Evolutionary conservation across 2,797 vertebrate genomes (phyloP), one percentile per base, ranked within the genome.

Genomic region (Galaxias olidus): DNA sequence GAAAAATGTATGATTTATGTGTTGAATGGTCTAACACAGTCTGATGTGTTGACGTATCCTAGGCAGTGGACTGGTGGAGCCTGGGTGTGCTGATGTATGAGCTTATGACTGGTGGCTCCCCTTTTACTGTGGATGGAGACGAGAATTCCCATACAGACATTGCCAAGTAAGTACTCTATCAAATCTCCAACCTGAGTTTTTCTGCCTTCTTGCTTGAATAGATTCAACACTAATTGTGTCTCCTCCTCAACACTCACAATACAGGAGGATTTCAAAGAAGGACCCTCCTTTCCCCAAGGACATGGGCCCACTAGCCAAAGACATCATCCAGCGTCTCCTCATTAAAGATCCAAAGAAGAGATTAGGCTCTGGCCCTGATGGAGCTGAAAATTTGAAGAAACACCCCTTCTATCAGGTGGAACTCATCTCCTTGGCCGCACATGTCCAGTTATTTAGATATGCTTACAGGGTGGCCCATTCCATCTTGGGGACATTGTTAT

Each of bases 41-140:
- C n/a, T 7, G 41, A 4, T 17, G n/a, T 60, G n/a, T 54, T 42
- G 12, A 14, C 77, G 61, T 59, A 10, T 77, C 90, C 0, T 83
- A 99, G 98, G 96, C 96, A 13, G 98, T 99, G 85, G 98, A 99
- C 89, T 99, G 98, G 98, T 99, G 98, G 98, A 99, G 97, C 86
- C 90, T 99, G 57, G 98, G 98, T 40, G 98, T 99, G 71, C 86
- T 99, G 63, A 98, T 97, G 95, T 99, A 99, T 68, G 98, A 99
- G 81, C 91, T 99, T 55, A 73, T 99, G 83, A 99, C 96, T 4
- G 97, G 98, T 75, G 97, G 96, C 1, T 99, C 98, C 9, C 98
- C 98, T 64, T 99, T 99, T 86, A 98, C 98, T 42, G 96, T 99
- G 0, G 97, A 99, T 30, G 98, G 96, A 70, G 92, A 98, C 66